Percentiles rank a stretch among this genome's conserved stretches.
phyloP scores from a whole-genome alignment of 2,888 invertebrate species.

The Amorpha juglandis region DNA sequence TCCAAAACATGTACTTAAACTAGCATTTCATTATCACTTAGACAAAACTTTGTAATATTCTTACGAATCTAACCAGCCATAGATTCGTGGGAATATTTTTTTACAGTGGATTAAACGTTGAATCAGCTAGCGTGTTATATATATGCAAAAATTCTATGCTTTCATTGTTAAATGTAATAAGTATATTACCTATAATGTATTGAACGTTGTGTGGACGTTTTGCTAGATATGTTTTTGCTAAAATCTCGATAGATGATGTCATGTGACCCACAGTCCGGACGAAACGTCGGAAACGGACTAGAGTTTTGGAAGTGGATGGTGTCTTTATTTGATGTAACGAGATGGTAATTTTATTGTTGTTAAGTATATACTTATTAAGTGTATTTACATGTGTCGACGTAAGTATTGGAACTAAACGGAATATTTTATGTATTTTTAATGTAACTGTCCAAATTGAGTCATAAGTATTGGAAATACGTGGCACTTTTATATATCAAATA shows the following conservation, averaged over 20 bases:
- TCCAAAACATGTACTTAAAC: constrained; percentile 16
- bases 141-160: constrained; percentile 67
- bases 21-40: constrained; percentile 47
- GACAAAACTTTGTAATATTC: constrained; percentile 54
- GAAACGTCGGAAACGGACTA: constrained; percentile 56
- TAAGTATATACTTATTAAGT: constrained; percentile 69
- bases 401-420: constrained; percentile 59
- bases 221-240: constrained; percentile 68
- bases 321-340: constrained; percentile 62
- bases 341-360: constrained; percentile 73
- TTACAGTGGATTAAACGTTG: constrained; percentile 53
- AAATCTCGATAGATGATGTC: constrained; percentile 58
- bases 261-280: constrained; percentile 47
- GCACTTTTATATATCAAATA: constrained; percentile 35
- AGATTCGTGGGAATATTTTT: constrained; percentile 67
- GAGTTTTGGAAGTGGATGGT: constrained; percentile 54
- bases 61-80: constrained; percentile 80
- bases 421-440: constrained; percentile 51
- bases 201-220: constrained; percentile 64
- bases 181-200: constrained; percentile 66
- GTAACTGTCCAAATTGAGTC: constrained; percentile 55
- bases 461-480: constrained; percentile 43
- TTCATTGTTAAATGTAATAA: constrained; percentile 78
- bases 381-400: constrained; percentile 65
- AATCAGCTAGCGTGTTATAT: constrained; percentile 53